Evolutionary conservation across 2,888 invertebrate genomes (phyloP).

Genomic region (Norana najaformis): DNA sequence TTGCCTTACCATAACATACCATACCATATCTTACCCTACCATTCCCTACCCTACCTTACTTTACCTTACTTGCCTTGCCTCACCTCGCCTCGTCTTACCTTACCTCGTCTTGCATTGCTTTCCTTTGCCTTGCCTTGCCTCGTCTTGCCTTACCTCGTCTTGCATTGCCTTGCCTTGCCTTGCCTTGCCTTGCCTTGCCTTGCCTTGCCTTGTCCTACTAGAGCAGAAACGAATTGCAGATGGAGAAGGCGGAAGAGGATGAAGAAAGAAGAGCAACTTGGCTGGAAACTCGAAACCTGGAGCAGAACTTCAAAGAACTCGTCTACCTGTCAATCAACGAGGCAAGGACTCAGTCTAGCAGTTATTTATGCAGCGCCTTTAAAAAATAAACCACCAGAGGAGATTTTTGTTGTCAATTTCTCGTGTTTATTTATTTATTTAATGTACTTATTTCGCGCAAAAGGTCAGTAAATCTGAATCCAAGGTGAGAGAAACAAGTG

Average conservation of each 20-base stretch:
- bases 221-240: background rate
- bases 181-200: background rate
- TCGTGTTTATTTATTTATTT: too few species aligned
- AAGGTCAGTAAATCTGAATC: too few species aligned
- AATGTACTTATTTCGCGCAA: too few species aligned
- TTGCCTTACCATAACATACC: too few species aligned
- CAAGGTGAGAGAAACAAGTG: too few species aligned
- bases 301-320: constrained; percentile 44
- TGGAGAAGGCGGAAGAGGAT: background rate
- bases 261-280: constrained; percentile 43
- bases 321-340: constrained; percentile 44
- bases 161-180: background rate
- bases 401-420: too few species aligned
- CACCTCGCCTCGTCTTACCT: too few species aligned
- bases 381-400: background rate
- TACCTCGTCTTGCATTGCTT: too few species aligned
- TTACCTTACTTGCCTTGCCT: too few species aligned
- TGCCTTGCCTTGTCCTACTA: background rate
- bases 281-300: constrained; percentile 46
- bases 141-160: background rate
- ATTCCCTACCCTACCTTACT: too few species aligned
- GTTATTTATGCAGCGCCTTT: background rate
- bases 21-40: too few species aligned
- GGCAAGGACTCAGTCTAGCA: constrained; percentile 33
- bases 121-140: too few species aligned